A percentile compares a stretch with the other conserved stretches of the same genome.
Conservation (phyloP, 1,140 invertebrate genomes). For the Bombyx mandarina region DNA sequence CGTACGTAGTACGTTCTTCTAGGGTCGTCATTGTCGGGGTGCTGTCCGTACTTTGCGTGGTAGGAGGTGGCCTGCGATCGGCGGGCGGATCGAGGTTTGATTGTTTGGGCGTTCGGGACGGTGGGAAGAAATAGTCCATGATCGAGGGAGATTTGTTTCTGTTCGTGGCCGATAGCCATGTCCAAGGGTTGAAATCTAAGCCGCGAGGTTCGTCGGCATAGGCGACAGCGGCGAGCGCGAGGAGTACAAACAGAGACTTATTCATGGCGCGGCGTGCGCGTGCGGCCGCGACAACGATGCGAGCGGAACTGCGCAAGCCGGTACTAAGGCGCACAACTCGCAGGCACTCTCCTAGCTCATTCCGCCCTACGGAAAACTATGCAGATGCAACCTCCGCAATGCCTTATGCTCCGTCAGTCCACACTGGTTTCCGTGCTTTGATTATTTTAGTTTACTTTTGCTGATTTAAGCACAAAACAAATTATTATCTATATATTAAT, state of each 20-base stretch:
- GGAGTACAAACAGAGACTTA: conserved; percentile 30
- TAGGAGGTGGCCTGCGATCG: conserved; percentile 41
- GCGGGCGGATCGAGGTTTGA: conserved; percentile 52
- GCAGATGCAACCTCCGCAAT: conserved; percentile 34
- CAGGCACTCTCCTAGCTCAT: conserved; percentile 43
- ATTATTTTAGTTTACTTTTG: neutral
- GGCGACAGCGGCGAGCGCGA: conserved; percentile 42
- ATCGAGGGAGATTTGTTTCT: conserved; percentile 62
- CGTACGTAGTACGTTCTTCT: conserved; percentile 43
- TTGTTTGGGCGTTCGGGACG: conserved; percentile 64
- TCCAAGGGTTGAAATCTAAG: conserved; percentile 62
- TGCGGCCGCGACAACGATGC: conserved; percentile 55
- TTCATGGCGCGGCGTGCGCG: conserved; percentile 53
- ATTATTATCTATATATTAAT: too few relatives aligned
- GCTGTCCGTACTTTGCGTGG: conserved; percentile 29
- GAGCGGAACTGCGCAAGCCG: conserved; percentile 55
- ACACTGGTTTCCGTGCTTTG: conserved; percentile 2
- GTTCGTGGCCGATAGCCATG: conserved; percentile 51
- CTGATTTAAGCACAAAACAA: neutral
- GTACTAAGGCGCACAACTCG: conserved; percentile 23
- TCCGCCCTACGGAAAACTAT: conserved; percentile 37
- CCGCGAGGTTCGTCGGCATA: conserved; percentile 38
- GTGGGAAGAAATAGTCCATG: conserved; percentile 69
- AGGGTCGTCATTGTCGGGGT: conserved; percentile 39
- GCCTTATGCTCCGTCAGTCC: conserved; percentile 12